A percentile compares a stretch with the other conserved stretches of the same genome.
These are phyloP conservation scores for Acleris laterana DNA, from an alignment of 2,888 invertebrate species.

Conservation along the genomic window DNA sequence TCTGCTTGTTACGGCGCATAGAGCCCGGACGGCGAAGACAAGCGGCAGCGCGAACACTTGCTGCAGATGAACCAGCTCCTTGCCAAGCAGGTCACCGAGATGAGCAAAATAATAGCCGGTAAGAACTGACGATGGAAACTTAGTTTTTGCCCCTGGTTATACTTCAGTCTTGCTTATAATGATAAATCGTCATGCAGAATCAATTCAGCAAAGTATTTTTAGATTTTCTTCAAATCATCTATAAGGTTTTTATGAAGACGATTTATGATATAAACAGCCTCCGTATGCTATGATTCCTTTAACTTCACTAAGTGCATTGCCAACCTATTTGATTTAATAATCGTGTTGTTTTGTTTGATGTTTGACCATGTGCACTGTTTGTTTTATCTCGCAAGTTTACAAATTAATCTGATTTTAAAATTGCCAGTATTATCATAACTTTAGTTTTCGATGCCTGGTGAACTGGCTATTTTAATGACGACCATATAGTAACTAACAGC, in stretches of 20 bases:
- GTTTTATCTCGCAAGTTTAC: slow-evolving; percentile 26
- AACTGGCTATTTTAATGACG: slow-evolving; percentile 41
- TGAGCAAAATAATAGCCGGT: slow-evolving; percentile 98
- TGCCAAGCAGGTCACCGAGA: slow-evolving; percentile 97
- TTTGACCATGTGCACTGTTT: slow-evolving; percentile 28
- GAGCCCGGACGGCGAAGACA: slow-evolving; percentile 92
- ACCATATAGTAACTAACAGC: slow-evolving; percentile 51
- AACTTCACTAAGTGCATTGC: slow-evolving; percentile 41
- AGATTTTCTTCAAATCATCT: too few species aligned
- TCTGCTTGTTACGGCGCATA: slow-evolving; percentile 75
- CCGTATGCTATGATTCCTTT: slow-evolving; percentile 35
- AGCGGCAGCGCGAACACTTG: slow-evolving; percentile 94
- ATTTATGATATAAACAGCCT: slow-evolving; percentile 21
- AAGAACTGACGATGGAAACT: slow-evolving; percentile 62
- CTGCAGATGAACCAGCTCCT: slow-evolving; percentile 95
- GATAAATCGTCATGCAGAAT: slow-evolving; percentile 17
- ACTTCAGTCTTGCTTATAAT: slow-evolving; percentile 14
- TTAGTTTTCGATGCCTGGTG: neutral
- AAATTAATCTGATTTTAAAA: slow-evolving; percentile 16
- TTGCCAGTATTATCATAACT: slow-evolving; percentile 6
- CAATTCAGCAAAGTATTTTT: neutral
- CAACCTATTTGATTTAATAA: slow-evolving; percentile 31
- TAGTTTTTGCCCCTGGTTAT: slow-evolving; percentile 14
- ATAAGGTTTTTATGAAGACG: slow-evolving; percentile 1
- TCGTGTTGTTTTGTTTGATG: neutral